Base-by-base conservation (phyloP, 2,113 vertebrate genomes). In the Brachyhypopomus gauderio region DNA sequence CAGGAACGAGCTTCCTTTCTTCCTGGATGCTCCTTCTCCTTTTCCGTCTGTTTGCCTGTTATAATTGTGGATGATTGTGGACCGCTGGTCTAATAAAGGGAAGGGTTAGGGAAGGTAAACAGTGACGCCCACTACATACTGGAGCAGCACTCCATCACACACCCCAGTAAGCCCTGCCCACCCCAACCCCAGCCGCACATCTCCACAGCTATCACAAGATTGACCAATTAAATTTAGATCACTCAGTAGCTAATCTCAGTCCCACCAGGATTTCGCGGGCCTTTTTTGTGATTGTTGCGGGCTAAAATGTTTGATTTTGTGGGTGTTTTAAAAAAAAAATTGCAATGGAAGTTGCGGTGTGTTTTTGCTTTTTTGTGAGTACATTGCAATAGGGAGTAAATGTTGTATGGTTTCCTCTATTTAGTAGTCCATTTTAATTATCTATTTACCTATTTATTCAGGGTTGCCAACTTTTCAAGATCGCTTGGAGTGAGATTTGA, bases 111-210 rank as follows among this genome's bases (percentile, higher is more conserved):
- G 77, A 78, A 70, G 66, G 30, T 70, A 78, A 78, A 78, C 11
- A 41, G 64, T 5, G 8, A 56, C 56, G 58, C 11, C 20, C 3
- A 3, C 12, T 3, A 16, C 19, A 17, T 38, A 36, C 62, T 16
- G 22, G 55, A 78, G 66, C 77, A 78, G 27, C 7, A 58, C 52
- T 23, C 58, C 12, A 63, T 27, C 30, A 38, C 38, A 19, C 69
- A 59, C 25, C 20, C 16, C 8, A 41, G n/a, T 55, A 78, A 78
- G 59, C 45, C 79, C 88, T 87, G 87, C 90, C 89, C 56, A 93
- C 89, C 73, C 89, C 90, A 79, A 83, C 88, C 88, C 52, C 64
- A 56, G 25, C 55, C 12, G 5, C 63, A 14, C 2, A 25, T 66
- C 63, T 66, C 11, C 27, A 66, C 27, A 19, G 63, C 27, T 66